phyloP scores from a whole-genome alignment of 2,797 vertebrate genomes.

The Gallinago solitaria region DNA sequence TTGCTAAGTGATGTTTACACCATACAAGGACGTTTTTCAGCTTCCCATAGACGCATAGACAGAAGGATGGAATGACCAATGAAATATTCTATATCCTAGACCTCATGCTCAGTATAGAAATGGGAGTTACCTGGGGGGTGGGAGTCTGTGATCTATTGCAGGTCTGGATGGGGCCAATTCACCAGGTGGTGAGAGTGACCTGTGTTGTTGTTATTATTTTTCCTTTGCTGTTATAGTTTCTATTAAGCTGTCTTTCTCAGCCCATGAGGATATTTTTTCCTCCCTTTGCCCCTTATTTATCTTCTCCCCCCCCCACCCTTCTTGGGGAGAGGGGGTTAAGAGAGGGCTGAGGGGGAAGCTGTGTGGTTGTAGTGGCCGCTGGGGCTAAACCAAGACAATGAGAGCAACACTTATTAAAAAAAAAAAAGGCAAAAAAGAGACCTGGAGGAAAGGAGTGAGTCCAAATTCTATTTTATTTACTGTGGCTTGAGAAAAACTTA shows the following conservation, averaged over 20 bases:
- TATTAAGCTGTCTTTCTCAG: neutral
- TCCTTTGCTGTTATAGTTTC: neutral
- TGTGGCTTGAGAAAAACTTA: neutral
- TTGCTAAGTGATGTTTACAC: neutral
- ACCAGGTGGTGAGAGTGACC: neutral
- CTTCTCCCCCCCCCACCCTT: neutral
- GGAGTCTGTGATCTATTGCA: neutral
- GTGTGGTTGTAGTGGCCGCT: neutral
- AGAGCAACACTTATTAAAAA: neutral
- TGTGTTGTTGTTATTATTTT: neutral
- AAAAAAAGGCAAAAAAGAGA: neutral
- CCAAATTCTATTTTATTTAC: neutral
- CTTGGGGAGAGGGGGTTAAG: neutral
- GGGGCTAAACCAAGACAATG: neutral
- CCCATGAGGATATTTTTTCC: neutral
- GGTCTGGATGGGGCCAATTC: neutral
- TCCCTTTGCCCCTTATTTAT: neutral
- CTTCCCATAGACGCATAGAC: neutral
- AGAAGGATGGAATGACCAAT: neutral
- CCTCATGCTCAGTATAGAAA: neutral
- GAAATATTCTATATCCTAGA: neutral
- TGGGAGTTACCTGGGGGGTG: neutral
- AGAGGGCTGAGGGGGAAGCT: neutral
- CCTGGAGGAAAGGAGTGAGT: neutral
- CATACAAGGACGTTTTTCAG: neutral